Percentiles rank a stretch among this genome's conserved stretches.
Conservation (phyloP, 2,888 invertebrate species). For the Dolomedes plantarius region DNA sequence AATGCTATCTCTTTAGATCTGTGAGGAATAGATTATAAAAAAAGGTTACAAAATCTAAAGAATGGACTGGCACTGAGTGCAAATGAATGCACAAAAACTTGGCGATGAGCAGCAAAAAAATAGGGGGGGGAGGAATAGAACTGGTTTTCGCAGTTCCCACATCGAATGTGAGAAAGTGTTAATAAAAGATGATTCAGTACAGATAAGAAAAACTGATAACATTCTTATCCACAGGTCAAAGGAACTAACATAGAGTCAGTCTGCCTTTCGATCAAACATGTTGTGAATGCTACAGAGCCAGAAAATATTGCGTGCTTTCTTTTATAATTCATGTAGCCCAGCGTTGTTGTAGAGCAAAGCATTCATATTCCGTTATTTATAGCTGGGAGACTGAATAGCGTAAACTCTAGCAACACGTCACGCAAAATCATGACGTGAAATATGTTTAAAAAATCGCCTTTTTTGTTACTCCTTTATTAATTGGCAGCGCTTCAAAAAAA, state of each 20-base stretch:
- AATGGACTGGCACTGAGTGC: background rate
- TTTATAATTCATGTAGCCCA: background rate
- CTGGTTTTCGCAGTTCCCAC: background rate
- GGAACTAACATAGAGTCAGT: background rate
- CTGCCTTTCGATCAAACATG: background rate
- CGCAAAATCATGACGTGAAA: no score
- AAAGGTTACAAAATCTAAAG: background rate
- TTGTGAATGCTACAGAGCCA: background rate
- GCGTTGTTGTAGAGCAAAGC: background rate
- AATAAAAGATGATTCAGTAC: background rate
- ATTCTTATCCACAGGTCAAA: background rate
- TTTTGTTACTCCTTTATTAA: no score
- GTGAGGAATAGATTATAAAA: background rate
- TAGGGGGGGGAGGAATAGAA: background rate
- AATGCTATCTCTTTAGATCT: background rate
- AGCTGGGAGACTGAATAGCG: background rate
- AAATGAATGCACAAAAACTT: background rate
- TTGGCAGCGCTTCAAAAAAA: no score
- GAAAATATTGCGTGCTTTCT: background rate
- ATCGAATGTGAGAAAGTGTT: background rate
- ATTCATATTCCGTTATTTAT: background rate
- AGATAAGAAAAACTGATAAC: background rate
- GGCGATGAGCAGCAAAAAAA: no score
- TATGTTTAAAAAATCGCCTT: no score
- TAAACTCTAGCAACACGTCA: background rate